These are phyloP conservation scores for Oscheius sp. DNA, from an alignment of 2,888 invertebrate genomes.

Conservation along the genomic window DNA sequence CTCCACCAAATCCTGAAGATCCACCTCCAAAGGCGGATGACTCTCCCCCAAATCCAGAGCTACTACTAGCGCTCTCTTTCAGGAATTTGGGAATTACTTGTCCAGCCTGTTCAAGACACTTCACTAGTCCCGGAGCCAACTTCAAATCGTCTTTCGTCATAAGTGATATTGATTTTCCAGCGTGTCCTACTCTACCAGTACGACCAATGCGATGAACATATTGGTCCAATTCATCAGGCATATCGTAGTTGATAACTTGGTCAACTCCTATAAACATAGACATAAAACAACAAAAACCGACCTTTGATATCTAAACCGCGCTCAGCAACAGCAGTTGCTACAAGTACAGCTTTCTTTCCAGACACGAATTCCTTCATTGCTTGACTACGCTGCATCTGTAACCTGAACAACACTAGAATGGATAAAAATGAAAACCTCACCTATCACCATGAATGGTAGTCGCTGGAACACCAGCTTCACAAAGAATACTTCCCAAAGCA, in stretches of 20 bases:
- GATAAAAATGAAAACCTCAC: conserved; percentile 12
- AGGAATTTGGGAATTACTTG: conserved; percentile 85
- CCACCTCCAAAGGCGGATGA: not conserved
- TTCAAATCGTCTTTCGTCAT: conserved; percentile 78
- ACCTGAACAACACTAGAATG: too few species aligned
- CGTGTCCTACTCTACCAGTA: conserved; percentile 74
- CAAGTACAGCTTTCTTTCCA: conserved; percentile 73
- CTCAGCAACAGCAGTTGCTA: conserved; percentile 93
- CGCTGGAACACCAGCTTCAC: conserved; percentile 79
- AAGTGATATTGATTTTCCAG: conserved; percentile 73
- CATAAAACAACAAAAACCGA: conserved; percentile 75
- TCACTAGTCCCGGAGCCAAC: conserved; percentile 73
- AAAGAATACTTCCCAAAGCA: conserved; percentile 84
- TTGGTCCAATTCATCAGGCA: conserved; percentile 72
- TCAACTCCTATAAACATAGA: conserved; percentile 79
- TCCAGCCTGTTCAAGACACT: conserved; percentile 78
- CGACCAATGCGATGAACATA: conserved; percentile 74
- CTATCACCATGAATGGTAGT: conserved; percentile 73
- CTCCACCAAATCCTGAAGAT: not conserved
- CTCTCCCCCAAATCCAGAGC: not conserved
- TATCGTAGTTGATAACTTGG: conserved; percentile 72
- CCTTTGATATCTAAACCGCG: conserved; percentile 76
- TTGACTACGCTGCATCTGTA: conserved; percentile 84
- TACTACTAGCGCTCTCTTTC: not conserved
- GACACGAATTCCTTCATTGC: conserved; percentile 73